Percentiles rank a stretch among this genome's conserved stretches.
phyloP scores from a whole-genome alignment of 2,113 vertebrate genomes.

The Hemichromis elongatus region DNA sequence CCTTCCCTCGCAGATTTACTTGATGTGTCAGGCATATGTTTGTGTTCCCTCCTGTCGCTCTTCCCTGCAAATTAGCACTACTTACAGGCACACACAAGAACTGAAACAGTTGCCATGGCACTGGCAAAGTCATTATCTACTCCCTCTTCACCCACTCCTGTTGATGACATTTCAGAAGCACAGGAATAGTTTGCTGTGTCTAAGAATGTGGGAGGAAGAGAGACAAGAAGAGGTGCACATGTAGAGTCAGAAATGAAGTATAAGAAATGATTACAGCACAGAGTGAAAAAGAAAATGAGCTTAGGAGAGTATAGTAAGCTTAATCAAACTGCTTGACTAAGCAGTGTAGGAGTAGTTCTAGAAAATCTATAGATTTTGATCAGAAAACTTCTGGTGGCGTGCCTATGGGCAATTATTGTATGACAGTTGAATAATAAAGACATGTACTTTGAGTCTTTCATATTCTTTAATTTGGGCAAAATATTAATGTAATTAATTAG shows the following conservation, averaged over 20 bases:
- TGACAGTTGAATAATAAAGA: background rate
- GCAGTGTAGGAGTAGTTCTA: background rate
- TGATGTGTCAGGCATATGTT: constrained; percentile 44
- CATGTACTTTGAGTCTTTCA: constrained; percentile 9
- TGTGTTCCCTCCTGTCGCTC: constrained; percentile 2
- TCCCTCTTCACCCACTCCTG: constrained; percentile 32
- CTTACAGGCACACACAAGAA: background rate
- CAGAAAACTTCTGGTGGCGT: background rate
- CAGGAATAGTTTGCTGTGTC: constrained; percentile 21
- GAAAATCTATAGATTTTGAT: background rate
- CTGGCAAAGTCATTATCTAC: constrained; percentile 51
- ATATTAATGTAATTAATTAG: background rate
- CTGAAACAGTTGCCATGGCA: constrained; percentile 66
- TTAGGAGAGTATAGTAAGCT: background rate
- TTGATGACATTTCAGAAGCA: constrained; percentile 50
- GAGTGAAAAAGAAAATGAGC: background rate
- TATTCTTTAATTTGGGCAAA: background rate
- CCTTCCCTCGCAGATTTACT: background rate
- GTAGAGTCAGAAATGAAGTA: background rate
- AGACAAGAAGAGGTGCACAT: background rate
- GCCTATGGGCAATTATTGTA: background rate
- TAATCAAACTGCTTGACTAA: background rate
- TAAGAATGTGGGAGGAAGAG: constrained; percentile 3
- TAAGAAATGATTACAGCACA: background rate
- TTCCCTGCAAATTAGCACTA: background rate